Conservation (phyloP, 2,888 invertebrate species). For the Hyppa rectilinea region DNA sequence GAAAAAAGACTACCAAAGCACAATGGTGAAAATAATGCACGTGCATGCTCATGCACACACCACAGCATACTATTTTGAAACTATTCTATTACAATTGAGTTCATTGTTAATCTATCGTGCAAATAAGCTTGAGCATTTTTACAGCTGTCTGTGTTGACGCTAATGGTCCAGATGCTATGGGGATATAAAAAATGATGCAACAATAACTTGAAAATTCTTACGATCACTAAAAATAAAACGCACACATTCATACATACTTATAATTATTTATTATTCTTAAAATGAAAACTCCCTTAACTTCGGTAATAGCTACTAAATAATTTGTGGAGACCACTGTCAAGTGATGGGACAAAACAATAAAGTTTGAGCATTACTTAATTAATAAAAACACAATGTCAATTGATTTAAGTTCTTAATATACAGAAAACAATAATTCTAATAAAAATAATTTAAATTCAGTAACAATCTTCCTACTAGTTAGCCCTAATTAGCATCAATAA, state of each 20-base stretch:
- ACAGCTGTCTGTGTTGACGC: neutral
- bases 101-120: neutral
- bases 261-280: slow-evolving; percentile 86
- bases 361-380: slow-evolving; percentile 85
- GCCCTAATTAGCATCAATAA: slow-evolving; percentile 87
- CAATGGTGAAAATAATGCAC: too few species aligned
- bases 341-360: slow-evolving; percentile 72
- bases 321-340: slow-evolving; percentile 75
- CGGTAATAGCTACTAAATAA: slow-evolving; percentile 82
- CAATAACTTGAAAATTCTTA: neutral
- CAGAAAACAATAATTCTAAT: slow-evolving; percentile 86
- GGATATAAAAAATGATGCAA: too few species aligned
- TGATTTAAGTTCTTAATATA: slow-evolving; percentile 86
- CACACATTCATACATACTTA: slow-evolving; percentile 78
- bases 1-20: too few species aligned
- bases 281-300: slow-evolving; percentile 81
- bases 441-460: slow-evolving; percentile 87
- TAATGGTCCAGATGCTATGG: neutral
- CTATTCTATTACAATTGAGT: neutral
- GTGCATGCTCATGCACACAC: neutral
- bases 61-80: neutral
- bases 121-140: neutral
- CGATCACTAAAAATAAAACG: slow-evolving; percentile 56
- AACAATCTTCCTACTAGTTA: slow-evolving; percentile 85
- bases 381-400: slow-evolving; percentile 82